These are phyloP conservation scores for Phaonia tiefii DNA, from an alignment of 2,888 invertebrate species.

Conservation along the genomic window DNA sequence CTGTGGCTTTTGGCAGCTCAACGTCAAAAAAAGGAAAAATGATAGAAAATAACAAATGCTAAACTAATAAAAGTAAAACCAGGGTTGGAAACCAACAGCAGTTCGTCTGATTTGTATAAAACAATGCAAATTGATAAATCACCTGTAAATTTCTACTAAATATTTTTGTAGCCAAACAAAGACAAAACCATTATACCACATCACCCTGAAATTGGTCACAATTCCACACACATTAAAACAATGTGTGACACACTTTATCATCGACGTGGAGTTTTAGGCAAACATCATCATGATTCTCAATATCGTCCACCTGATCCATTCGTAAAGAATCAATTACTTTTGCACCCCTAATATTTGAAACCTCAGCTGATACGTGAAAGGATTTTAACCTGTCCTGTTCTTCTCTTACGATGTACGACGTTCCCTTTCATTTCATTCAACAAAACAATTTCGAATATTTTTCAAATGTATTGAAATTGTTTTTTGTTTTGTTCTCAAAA, in stretches of 20 bases:
- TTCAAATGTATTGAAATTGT: slow-evolving; percentile 60
- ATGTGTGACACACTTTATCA: slow-evolving; percentile 65
- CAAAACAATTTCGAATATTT: slow-evolving; percentile 60
- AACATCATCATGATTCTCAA: no score
- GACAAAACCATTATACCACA: background rate
- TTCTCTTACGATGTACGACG: slow-evolving; percentile 31
- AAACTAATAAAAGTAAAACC: slow-evolving; percentile 7
- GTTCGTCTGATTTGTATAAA: slow-evolving; percentile 14
- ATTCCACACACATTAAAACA: slow-evolving; percentile 70
- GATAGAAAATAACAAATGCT: background rate
- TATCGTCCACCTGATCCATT: slow-evolving; percentile 21
- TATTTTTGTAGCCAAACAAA: slow-evolving; percentile 51
- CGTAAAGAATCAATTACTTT: slow-evolving; percentile 20
- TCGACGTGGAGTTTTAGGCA: background rate
- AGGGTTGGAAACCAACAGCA: background rate
- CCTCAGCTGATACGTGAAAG: slow-evolving; percentile 41
- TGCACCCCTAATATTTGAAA: slow-evolving; percentile 30
- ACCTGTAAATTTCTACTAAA: slow-evolving; percentile 66
- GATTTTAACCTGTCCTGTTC: slow-evolving; percentile 48
- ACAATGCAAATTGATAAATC: slow-evolving; percentile 69
- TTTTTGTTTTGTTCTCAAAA: no score
- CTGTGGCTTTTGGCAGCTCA: slow-evolving; percentile 52
- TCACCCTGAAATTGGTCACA: slow-evolving; percentile 66
- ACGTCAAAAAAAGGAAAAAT: background rate
- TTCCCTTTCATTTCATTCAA: background rate